Evolutionary conservation across 2,113 vertebrate genomes (phyloP), one percentile per base, ranked within the genome.

Genomic region (Mungos mungo): DNA sequence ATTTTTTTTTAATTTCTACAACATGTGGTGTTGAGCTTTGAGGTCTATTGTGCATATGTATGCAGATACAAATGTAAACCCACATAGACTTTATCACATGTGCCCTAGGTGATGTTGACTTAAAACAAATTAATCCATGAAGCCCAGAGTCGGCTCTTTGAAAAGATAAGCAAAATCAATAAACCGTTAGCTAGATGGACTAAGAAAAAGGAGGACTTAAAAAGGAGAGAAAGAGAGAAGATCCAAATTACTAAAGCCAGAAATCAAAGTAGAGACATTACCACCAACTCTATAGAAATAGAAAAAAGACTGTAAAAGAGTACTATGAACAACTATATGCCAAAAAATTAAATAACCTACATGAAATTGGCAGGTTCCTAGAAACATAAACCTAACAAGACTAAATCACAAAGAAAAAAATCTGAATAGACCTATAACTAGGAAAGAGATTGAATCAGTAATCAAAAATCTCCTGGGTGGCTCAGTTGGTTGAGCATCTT

Each of bases 51-150:
- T 88, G 50, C 91, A 38, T 88, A 38, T 47, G 63, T 79, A 54
- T 60, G 68, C 72, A 88, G 45, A 27, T 95, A 74, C 35, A 74
- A 95, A 77, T 81, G 0, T 84, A 86, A 54, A 7, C 41, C 85
- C 93, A 68, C 92, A 76, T 63, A 96, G 96, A 84, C 97, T 95
- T 97, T 21, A 60, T 60, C 57, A 60, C 57, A 60, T 23, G 57
- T 60, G 57, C 7, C 57, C 57, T 21, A 60, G 57, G 7, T 60
- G 57, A 60, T 8, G 21, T 0, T 23, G 57, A 23, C 57, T 60
- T 60, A 60, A 27, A 47, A 68, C 31, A 68, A 74, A 74, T 12
- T 13, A 65, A 76, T 29, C 41, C 16, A 77, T 31, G 15, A 50
- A 47, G 27, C 74, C 74, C 31, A 77, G 29, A 77, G 74, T 47